phyloP scores from a whole-genome alignment of 2,888 invertebrate genomes.

The Malthinus flaveolus region DNA sequence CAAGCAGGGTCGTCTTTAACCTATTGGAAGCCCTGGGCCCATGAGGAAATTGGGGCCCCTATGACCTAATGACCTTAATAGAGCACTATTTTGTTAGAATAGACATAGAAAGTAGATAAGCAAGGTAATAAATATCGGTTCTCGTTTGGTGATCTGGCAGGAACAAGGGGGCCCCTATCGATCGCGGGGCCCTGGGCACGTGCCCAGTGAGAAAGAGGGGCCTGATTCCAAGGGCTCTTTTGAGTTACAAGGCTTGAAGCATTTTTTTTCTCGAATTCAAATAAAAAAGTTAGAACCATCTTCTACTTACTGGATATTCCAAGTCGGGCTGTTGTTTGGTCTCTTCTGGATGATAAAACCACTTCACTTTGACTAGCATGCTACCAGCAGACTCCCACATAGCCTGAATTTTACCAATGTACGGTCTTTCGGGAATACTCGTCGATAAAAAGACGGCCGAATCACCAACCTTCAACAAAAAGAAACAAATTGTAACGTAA shows the following conservation, averaged over 20 bases:
- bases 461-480: slow-evolving; percentile 75
- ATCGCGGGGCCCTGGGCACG: no score
- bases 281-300: not conserved
- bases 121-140: no score
- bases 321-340: slow-evolving; percentile 77
- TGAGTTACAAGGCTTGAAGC: not conserved
- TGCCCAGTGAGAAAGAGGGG: not conserved
- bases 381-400: slow-evolving; percentile 90
- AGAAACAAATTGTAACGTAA: no score
- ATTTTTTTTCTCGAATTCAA: not conserved
- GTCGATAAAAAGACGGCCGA: slow-evolving; percentile 95
- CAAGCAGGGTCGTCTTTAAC: no score
- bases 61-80: no score
- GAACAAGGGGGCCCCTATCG: no score
- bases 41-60: no score
- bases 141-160: no score
- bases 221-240: not conserved
- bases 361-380: slow-evolving; percentile 90
- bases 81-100: no score
- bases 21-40: no score
- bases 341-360: slow-evolving; percentile 98
- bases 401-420: slow-evolving; percentile 88
- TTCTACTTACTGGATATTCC: slow-evolving; percentile 73
- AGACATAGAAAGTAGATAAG: no score
- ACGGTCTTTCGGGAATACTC: slow-evolving; percentile 88